phyloP scores from a whole-genome alignment of 30 jellyfish, hydroid and myxozoan species.

The Catostylus mosaicus region DNA sequence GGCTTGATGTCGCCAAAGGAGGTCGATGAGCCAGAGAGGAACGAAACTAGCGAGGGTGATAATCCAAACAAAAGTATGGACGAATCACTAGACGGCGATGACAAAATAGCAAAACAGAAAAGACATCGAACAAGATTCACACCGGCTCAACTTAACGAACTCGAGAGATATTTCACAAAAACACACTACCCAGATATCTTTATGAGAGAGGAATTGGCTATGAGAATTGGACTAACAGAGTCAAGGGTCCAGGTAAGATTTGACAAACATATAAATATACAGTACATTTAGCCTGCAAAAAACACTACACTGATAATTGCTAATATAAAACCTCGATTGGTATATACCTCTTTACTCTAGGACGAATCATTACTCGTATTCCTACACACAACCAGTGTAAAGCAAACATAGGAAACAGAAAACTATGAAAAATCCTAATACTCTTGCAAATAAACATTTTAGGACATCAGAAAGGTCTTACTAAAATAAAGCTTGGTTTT shows the following conservation, averaged over 20 bases:
- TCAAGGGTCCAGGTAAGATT: conserved; percentile 94
- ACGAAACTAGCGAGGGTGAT: conserved; percentile 53
- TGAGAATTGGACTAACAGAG: conserved; percentile 97
- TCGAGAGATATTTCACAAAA: conserved; percentile 94
- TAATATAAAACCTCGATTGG: too few relatives aligned
- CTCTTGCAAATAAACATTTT: neutral
- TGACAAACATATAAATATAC: neutral
- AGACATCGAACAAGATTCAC: conserved; percentile 97
- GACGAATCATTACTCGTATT: too few relatives aligned
- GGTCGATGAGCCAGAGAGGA: conserved; percentile 60
- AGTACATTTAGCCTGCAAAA: too few relatives aligned
- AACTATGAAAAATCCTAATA: neutral
- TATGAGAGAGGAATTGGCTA: conserved; percentile 97
- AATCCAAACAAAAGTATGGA: conserved; percentile 60
- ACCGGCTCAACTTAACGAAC: conserved; percentile 96
- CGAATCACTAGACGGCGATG: conserved; percentile 81
- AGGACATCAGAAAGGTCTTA: neutral
- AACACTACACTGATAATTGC: too few relatives aligned
- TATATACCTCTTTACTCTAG: too few relatives aligned
- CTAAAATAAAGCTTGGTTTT: neutral
- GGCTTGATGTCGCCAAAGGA: conserved; percentile 45
- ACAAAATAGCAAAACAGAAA: conserved; percentile 88
- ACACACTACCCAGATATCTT: conserved; percentile 99
- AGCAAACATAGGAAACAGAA: neutral
- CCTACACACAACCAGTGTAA: neutral